Evolutionary conservation across 1,140 invertebrate genomes (phyloP).

Genomic region (Scaptodrosophila lebanonensis): DNA sequence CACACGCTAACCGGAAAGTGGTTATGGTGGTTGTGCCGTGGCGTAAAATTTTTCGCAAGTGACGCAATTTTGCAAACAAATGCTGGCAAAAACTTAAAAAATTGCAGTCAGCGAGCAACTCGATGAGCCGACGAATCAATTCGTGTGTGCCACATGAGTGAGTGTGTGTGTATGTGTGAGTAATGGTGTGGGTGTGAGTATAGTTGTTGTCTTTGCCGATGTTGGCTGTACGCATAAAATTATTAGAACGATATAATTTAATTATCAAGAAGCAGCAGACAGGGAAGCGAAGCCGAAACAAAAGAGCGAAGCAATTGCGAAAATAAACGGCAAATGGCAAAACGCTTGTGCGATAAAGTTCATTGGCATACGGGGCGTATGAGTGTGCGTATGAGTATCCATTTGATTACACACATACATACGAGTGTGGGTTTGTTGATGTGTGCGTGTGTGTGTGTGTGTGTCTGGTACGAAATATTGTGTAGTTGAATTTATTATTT

Average conservation of each 20-base stretch:
- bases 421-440: too few species aligned
- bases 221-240: conserved; percentile 60
- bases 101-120: conserved; percentile 14
- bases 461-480: conserved; percentile 25
- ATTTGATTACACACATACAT: conserved; percentile 12
- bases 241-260: conserved; percentile 69
- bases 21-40: background rate
- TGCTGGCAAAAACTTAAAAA: conserved; percentile 36
- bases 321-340: conserved; percentile 11
- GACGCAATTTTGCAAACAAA: conserved; percentile 56
- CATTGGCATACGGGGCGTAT: conserved; percentile 63
- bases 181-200: background rate
- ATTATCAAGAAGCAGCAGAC: conserved; percentile 47
- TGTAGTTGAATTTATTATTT: conserved; percentile 55
- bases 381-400: conserved; percentile 33
- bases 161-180: background rate
- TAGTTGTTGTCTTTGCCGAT: conserved; percentile 25
- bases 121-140: conserved; percentile 7
- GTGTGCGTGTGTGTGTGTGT: background rate
- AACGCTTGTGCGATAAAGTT: conserved; percentile 24
- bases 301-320: background rate
- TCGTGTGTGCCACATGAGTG: background rate
- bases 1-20: conserved; percentile 45
- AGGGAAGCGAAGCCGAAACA: background rate
- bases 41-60: conserved; percentile 61